Conservation (phyloP, 2,888 invertebrate species). For the Sphaerophoria taeniata region DNA sequence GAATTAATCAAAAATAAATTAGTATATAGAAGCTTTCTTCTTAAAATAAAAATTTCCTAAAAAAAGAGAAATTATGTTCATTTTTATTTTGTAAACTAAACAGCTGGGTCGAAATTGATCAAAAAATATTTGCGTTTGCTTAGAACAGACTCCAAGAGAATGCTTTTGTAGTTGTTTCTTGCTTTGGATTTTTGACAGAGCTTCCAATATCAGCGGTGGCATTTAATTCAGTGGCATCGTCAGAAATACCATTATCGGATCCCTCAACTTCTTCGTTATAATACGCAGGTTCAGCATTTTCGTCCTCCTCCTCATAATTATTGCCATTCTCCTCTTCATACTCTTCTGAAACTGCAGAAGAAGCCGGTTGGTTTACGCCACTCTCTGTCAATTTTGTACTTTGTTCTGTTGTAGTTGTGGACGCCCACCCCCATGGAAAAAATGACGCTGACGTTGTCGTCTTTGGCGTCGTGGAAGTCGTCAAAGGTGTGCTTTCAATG, state of each 20-base stretch:
- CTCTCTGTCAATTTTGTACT: neutral
- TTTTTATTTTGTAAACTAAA: too few species aligned
- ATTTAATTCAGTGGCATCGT: neutral
- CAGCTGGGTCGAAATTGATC: too few species aligned
- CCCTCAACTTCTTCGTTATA: slow-evolving; percentile 30
- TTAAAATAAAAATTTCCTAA: too few species aligned
- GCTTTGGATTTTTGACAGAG: too few species aligned
- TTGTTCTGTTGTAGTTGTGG: slow-evolving; percentile 5
- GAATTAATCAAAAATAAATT: too few species aligned
- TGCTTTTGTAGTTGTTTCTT: too few species aligned
- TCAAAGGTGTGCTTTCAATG: neutral
- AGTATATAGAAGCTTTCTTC: too few species aligned
- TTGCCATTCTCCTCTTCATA: slow-evolving; percentile 23
- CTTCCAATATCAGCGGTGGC: too few species aligned
- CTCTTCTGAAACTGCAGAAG: slow-evolving; percentile 40
- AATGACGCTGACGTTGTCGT: neutral
- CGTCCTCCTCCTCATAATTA: neutral
- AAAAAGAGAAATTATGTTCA: too few species aligned
- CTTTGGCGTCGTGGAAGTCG: slow-evolving; percentile 21
- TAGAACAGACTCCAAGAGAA: too few species aligned
- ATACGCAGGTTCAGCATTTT: neutral
- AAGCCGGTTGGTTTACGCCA: slow-evolving; percentile 30
- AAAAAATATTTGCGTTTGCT: too few species aligned
- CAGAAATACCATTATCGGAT: neutral
- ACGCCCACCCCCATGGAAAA: too few species aligned